phyloP scores from a whole-genome alignment of 2,797 vertebrate species.

The Masticophis lateralis region DNA sequence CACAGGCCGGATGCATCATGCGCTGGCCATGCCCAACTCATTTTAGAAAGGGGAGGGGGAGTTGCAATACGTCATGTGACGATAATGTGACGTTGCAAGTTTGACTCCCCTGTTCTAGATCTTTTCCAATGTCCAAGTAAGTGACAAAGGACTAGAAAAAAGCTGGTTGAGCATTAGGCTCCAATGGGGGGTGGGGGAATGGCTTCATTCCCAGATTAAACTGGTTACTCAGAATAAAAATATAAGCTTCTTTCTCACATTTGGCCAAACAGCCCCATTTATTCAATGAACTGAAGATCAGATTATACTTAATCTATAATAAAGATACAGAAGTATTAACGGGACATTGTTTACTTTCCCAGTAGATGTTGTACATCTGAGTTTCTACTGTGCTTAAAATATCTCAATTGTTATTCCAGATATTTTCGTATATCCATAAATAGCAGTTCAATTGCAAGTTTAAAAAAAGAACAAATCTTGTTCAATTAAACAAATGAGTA shows the following conservation, averaged over 20 bases:
- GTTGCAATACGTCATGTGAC: fast-evolving
- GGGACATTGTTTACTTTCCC: background rate
- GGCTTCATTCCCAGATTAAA: background rate
- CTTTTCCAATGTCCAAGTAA: background rate
- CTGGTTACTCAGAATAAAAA: background rate
- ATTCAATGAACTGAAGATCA: background rate
- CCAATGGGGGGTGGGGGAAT: no score
- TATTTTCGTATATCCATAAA: background rate
- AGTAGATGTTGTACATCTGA: background rate
- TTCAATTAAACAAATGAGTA: background rate
- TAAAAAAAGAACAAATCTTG: background rate
- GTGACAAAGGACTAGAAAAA: background rate
- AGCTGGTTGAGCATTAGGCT: background rate
- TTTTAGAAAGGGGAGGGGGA: no score
- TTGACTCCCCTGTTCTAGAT: no score
- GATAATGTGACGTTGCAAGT: no score
- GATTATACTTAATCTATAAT: background rate
- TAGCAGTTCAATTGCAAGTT: background rate
- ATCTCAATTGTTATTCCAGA: background rate
- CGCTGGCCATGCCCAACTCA: no score
- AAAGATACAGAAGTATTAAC: background rate
- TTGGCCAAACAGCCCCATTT: background rate
- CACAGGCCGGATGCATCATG: fast-evolving
- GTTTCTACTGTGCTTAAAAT: background rate
- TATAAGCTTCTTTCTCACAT: background rate